phyloP scores from a whole-genome alignment of 1,140 invertebrate genomes.

The Drosophila ambigua region DNA sequence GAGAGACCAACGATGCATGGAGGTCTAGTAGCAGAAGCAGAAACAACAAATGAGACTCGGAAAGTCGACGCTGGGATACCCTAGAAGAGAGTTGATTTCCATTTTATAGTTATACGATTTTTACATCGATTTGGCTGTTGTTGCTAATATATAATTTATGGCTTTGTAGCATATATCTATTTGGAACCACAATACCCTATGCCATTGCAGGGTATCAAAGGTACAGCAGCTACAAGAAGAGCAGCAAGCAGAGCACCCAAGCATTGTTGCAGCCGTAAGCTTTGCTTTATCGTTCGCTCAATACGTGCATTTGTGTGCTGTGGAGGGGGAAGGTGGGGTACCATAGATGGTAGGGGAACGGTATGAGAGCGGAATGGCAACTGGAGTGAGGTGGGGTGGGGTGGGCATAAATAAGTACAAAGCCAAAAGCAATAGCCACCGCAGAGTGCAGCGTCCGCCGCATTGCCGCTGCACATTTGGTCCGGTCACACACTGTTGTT shows the following conservation, averaged over 20 bases:
- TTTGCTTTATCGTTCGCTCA: slow-evolving; percentile 49
- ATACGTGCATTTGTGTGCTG: slow-evolving; percentile 12
- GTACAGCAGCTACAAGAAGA: slow-evolving; percentile 9
- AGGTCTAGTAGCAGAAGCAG: slow-evolving; percentile 37
- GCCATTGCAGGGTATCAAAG: slow-evolving; percentile 8
- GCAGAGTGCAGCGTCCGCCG: slow-evolving; percentile 54
- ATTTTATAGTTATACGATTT: no score
- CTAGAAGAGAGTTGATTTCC: background rate
- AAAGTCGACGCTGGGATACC: background rate
- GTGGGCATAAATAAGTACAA: slow-evolving; percentile 50
- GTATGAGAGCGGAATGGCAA: no score
- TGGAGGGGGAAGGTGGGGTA: slow-evolving; percentile 6
- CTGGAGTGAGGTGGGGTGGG: background rate
- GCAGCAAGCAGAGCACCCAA: background rate
- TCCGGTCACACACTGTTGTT: slow-evolving; percentile 48
- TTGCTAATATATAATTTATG: background rate
- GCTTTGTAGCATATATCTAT: background rate
- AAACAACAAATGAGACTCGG: slow-evolving; percentile 5
- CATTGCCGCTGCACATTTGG: slow-evolving; percentile 41
- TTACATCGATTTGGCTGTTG: background rate
- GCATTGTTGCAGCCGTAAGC: slow-evolving; percentile 32
- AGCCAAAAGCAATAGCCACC: slow-evolving; percentile 31
- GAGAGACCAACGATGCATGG: slow-evolving; percentile 61
- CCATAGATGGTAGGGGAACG: no score
- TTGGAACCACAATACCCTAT: background rate